A percentile compares a stretch with the other conserved stretches of the same genome.
Evolutionary conservation across 1,140 invertebrate genomes (phyloP).

Genomic region (Alviniconcha marisindica): DNA sequence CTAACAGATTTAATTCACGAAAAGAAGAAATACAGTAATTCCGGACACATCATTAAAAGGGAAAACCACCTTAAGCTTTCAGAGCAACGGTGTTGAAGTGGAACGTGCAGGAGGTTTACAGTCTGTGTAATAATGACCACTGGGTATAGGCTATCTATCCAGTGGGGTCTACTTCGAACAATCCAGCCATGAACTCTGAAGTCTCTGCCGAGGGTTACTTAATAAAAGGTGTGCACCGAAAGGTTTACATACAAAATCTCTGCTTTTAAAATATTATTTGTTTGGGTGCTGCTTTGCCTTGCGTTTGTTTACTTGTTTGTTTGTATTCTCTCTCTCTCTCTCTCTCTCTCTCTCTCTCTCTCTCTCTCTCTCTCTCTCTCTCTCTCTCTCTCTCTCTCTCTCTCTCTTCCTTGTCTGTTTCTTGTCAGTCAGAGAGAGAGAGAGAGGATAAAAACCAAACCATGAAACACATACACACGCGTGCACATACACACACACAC

Average conservation of each 20-base stretch:
- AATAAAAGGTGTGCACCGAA: not conserved
- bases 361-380: not conserved
- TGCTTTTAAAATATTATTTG: not conserved
- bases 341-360: not conserved
- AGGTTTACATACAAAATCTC: not conserved
- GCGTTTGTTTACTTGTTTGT: not conserved
- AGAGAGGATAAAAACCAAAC: no score
- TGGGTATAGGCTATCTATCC: not conserved
- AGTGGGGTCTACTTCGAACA: not conserved
- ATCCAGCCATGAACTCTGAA: no score
- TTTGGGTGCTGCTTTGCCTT: not conserved
- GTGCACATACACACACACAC: no score
- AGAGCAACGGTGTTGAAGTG: not conserved
- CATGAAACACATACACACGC: no score
- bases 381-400: not conserved
- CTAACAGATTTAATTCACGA: no score
- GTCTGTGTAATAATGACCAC: not conserved
- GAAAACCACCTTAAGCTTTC: no score
- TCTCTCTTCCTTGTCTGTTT: no score
- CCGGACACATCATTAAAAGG: no score
- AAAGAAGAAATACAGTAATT: no score
- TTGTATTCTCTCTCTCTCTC: not conserved
- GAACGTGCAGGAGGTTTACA: not conserved
- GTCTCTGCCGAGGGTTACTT: no score
- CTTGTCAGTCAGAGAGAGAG: no score